Evolutionary conservation across 2,888 invertebrate genomes (phyloP).

Genomic region (Xylophagus ater): DNA sequence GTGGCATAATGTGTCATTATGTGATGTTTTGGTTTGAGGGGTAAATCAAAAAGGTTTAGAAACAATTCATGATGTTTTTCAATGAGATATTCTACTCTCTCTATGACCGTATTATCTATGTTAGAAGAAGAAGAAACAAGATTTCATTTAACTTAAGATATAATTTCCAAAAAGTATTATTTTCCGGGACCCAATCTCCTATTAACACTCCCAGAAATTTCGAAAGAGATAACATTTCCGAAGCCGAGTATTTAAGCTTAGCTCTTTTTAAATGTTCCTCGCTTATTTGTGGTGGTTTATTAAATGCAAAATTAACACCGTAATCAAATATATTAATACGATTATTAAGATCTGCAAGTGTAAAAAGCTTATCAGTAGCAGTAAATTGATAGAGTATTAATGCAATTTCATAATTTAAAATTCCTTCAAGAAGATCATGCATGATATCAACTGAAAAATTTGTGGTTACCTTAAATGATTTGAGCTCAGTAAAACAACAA

Average conservation of each 20-base stretch:
- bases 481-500: conserved; percentile 14
- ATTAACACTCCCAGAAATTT: neutral
- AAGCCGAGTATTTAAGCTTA: neutral
- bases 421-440: conserved; percentile 15
- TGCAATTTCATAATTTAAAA: conserved; percentile 8
- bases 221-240: neutral
- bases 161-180: neutral
- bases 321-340: conserved; percentile 4
- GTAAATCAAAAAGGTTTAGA: neutral
- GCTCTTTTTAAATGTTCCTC: neutral
- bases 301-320: neutral
- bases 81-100: too few species aligned
- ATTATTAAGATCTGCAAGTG: neutral
- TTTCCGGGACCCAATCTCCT: neutral
- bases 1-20: neutral
- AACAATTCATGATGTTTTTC: neutral
- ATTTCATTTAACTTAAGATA: too few species aligned
- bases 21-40: neutral
- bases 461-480: conserved; percentile 13
- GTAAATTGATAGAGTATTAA: conserved; percentile 12
- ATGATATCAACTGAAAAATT: conserved; percentile 17
- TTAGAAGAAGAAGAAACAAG: too few species aligned
- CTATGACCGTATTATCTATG: too few species aligned
- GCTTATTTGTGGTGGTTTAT: neutral
- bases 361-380: conserved; percentile 3